phyloP scores from a whole-genome alignment of 2,888 invertebrate species.

The Agrotis exclamationis region DNA sequence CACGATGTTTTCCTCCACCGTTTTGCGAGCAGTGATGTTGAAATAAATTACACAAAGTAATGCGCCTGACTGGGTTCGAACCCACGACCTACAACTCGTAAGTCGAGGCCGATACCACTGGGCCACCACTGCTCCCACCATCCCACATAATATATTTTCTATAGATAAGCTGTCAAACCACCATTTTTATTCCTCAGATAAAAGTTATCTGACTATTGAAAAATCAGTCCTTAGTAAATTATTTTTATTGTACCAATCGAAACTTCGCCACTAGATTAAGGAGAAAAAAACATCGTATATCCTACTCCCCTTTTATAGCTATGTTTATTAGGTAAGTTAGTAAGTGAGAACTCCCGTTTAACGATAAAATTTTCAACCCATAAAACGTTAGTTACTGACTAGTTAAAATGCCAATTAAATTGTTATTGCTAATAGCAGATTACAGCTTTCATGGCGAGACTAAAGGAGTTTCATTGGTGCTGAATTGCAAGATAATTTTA shows the following conservation, averaged over 20 bases:
- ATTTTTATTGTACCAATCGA: neutral
- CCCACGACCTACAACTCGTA: too few relatives aligned
- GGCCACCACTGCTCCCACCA: too few relatives aligned
- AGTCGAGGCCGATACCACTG: too few relatives aligned
- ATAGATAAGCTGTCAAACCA: too few relatives aligned
- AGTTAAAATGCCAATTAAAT: slow-evolving; percentile 50
- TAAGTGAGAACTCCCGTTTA: neutral
- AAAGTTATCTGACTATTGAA: too few relatives aligned
- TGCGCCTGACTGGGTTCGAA: too few relatives aligned
- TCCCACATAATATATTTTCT: too few relatives aligned
- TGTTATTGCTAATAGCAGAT: slow-evolving; percentile 44
- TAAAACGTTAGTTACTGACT: slow-evolving; percentile 31
- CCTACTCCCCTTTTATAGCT: neutral
- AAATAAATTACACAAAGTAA: too few relatives aligned
- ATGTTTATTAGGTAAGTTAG: slow-evolving; percentile 16
- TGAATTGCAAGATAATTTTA: slow-evolving; percentile 21
- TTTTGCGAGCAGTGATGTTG: too few relatives aligned
- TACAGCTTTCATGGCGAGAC: slow-evolving; percentile 44
- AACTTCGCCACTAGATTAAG: neutral
- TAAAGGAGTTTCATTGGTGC: slow-evolving; percentile 29
- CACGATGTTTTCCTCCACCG: too few relatives aligned
- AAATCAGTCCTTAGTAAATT: too few relatives aligned
- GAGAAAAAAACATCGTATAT: neutral
- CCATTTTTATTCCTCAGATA: too few relatives aligned
- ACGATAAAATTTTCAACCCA: slow-evolving; percentile 38